phyloP scores from a whole-genome alignment of 2,888 invertebrate genomes.

The Pollenia angustigena region DNA sequence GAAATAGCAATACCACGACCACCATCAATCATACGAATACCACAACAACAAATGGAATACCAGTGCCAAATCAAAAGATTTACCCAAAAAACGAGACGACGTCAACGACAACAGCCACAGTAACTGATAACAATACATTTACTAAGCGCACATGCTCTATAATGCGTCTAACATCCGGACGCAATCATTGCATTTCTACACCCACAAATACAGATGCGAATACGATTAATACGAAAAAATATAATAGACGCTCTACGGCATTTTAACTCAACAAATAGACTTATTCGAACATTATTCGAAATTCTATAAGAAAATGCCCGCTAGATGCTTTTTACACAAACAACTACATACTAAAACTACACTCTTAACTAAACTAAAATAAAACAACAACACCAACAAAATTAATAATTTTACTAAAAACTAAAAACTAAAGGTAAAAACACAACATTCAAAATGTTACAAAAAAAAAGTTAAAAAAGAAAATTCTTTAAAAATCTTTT shows the following conservation, averaged over 20 bases:
- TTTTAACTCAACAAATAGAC: slow-evolving; percentile 77
- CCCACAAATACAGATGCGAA: slow-evolving; percentile 75
- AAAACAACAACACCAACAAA: slow-evolving; percentile 60
- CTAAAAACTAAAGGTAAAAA: slow-evolving; percentile 39
- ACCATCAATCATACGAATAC: slow-evolving; percentile 46
- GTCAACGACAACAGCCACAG: slow-evolving; percentile 58
- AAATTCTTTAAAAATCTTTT: slow-evolving; percentile 36
- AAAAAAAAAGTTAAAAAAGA: slow-evolving; percentile 20
- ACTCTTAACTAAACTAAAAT: background rate
- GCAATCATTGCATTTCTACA: slow-evolving; percentile 72
- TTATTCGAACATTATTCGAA: slow-evolving; percentile 25
- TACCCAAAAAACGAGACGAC: slow-evolving; percentile 61
- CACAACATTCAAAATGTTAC: slow-evolving; percentile 61
- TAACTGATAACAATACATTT: slow-evolving; percentile 72
- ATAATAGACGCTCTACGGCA: slow-evolving; percentile 83
- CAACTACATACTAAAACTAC: slow-evolving; percentile 26
- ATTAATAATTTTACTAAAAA: slow-evolving; percentile 41
- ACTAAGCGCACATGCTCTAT: slow-evolving; percentile 78
- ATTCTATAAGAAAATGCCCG: slow-evolving; percentile 64
- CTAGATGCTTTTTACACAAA: slow-evolving; percentile 57
- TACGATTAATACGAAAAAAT: slow-evolving; percentile 78
- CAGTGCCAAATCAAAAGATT: slow-evolving; percentile 71
- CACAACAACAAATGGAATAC: slow-evolving; percentile 69
- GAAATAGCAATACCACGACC: slow-evolving; percentile 66
- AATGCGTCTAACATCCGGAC: slow-evolving; percentile 77